Evolutionary conservation across 2,113 vertebrate species (phyloP).

Genomic region (Prionailurus bengalensis): DNA sequence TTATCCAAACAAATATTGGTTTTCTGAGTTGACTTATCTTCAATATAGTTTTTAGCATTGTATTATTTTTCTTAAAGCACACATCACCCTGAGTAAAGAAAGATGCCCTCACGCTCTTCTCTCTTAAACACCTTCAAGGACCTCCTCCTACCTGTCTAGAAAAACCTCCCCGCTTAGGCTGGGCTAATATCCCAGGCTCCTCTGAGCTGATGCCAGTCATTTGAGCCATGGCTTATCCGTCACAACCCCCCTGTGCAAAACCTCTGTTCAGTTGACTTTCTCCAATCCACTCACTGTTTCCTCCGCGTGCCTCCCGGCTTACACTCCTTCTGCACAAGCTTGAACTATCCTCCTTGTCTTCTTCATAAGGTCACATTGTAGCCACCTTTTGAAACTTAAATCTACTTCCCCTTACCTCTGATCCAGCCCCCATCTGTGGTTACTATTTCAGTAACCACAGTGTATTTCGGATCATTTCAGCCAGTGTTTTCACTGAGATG

Average conservation of each 20-base stretch:
- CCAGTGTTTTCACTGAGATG: background rate
- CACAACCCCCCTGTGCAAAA: accelerated
- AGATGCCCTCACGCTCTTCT: no score
- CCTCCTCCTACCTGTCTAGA: background rate
- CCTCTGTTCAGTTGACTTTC: background rate
- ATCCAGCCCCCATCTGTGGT: background rate
- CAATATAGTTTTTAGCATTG: background rate
- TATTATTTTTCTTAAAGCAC: background rate
- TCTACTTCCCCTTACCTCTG: background rate
- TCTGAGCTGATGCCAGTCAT: accelerated
- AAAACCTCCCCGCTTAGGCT: no score
- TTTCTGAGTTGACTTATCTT: background rate
- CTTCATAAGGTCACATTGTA: background rate
- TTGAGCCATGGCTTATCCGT: background rate
- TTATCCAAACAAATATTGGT: background rate
- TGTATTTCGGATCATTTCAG: background rate
- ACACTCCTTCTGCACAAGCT: background rate
- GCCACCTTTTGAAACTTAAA: background rate
- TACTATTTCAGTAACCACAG: background rate
- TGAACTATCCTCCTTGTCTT: background rate
- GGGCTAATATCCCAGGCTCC: background rate
- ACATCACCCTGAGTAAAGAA: background rate
- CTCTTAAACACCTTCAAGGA: background rate
- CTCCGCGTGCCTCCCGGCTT: accelerated
- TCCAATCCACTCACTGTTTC: background rate